Base-by-base conservation (phyloP, 1,140 invertebrate species). In the Dinoponera quadriceps region DNA sequence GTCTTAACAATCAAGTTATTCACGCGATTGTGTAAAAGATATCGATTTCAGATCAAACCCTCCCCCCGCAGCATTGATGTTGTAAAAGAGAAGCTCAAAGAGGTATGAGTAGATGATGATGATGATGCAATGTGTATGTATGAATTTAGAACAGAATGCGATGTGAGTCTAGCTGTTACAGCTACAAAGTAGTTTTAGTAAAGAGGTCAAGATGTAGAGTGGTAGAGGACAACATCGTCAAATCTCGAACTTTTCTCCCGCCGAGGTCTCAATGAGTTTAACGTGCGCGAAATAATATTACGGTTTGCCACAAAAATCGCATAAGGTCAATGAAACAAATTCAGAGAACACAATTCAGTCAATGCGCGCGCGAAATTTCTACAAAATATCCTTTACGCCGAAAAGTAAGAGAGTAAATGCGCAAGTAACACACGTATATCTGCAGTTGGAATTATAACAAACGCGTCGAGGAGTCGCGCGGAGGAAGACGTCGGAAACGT, bases 31-130 rank as follows among this genome's bases (percentile, higher is more conserved):
- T 20, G 48, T 29, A 33, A 62, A 48, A 11, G 54, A 44, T 60
- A 38, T 57, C 62, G 71, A 73, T 82, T 25, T 82, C 44, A 66
- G 38, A 48, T 73, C 7, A 49, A 38, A n/a, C n/a, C n/a, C n/a
- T n/a, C n/a, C n/a, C n/a, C 20, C 3, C 22, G 49, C 11, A 86
- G 38, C 68, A 87, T 84, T 80, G 85, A 87, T 84, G 85, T 87
- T 86, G 73, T 60, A 60, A 38, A 38, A 87, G 72, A 86, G 77
- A 85, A n/a, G 27, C 4, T 16, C 11, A 60, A n/a, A 44, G 2
- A 29, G 33, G 44, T 54, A 69, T 80, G 33, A 82, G 25, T 57
- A 59, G 62, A 22, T 49, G 5, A 57, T 48, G 33, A 55, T 44
- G 73, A 22, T 49, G 5, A 57, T 48, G 29, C 51, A 22, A 59